phyloP scores from a whole-genome alignment of 2,888 invertebrate species.

The Polydrusus cervinus region DNA sequence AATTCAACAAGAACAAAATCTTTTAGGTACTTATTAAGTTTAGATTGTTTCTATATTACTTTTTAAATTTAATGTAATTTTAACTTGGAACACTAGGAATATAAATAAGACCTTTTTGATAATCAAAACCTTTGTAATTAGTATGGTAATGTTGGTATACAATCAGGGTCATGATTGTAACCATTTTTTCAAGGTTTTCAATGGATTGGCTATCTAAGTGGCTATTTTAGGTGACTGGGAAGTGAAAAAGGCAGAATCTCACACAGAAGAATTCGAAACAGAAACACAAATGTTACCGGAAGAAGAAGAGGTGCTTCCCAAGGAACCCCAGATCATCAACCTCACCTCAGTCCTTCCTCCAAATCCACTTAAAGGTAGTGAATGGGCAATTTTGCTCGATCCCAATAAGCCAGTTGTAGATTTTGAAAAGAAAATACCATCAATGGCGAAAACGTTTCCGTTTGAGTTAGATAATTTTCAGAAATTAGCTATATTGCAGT shows the following conservation, averaged over 20 bases:
- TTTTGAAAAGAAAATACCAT: slow-evolving; percentile 86
- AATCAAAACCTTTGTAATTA: no score
- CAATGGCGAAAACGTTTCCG: slow-evolving; percentile 88
- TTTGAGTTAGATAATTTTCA: slow-evolving; percentile 98
- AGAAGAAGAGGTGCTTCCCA: slow-evolving; percentile 66
- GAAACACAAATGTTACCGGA: slow-evolving; percentile 59
- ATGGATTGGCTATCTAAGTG: no score
- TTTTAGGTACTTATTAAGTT: slow-evolving; percentile 70
- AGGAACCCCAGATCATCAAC: slow-evolving; percentile 78
- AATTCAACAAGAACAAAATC: slow-evolving; percentile 76
- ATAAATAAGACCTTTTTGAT: no score
- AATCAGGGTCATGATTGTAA: no score
- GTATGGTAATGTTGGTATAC: no score
- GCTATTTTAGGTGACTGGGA: slow-evolving; percentile 60
- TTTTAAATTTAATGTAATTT: background rate
- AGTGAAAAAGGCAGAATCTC: slow-evolving; percentile 41
- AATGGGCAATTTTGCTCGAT: slow-evolving; percentile 93
- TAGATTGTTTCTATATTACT: background rate
- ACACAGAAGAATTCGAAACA: slow-evolving; percentile 54
- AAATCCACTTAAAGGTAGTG: slow-evolving; percentile 73
- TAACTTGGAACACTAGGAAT: no score
- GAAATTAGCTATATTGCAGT: slow-evolving; percentile 94
- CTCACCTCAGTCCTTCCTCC: slow-evolving; percentile 75
- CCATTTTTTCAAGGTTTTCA: no score
- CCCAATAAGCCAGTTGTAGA: slow-evolving; percentile 86